Conservation (phyloP, 92 coral and sea anemone species). For the Galaxea fascicularis region DNA sequence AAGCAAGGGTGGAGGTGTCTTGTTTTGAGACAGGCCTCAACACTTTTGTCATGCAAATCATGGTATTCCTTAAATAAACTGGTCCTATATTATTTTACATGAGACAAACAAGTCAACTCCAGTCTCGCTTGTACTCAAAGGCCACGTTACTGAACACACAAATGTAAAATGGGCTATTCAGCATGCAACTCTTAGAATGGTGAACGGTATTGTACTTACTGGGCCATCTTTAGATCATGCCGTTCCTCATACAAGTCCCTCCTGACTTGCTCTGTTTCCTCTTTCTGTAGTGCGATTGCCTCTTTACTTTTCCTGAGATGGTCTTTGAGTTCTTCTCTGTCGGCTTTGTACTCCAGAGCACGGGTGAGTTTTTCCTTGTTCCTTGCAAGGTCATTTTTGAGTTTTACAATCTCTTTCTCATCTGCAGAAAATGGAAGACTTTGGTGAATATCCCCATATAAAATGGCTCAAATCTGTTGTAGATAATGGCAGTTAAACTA, state of each 20-base stretch:
- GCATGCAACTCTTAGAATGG: too few relatives aligned
- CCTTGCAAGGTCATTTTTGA: constrained; percentile 76
- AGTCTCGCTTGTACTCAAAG: too few relatives aligned
- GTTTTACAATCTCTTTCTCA: constrained; percentile 66
- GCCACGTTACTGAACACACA: too few relatives aligned
- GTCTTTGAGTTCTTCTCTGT: constrained; percentile 66
- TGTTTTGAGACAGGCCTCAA: too few relatives aligned
- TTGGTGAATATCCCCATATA: neutral
- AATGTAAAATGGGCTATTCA: too few relatives aligned
- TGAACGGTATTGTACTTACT: constrained; percentile 55
- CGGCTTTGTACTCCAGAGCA: constrained; percentile 81
- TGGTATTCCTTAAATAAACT: too few relatives aligned
- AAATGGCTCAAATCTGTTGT: too few relatives aligned
- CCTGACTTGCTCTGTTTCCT: constrained; percentile 83
- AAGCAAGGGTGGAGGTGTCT: too few relatives aligned
- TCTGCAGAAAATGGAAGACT: constrained; percentile 9
- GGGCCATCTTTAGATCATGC: constrained; percentile 82
- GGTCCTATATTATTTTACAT: too few relatives aligned
- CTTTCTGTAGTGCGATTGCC: constrained; percentile 60
- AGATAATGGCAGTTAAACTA: too few relatives aligned
- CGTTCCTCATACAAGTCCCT: constrained; percentile 84
- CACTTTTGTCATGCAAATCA: too few relatives aligned
- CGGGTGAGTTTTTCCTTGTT: constrained; percentile 72
- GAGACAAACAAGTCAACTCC: too few relatives aligned
- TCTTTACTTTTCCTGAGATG: constrained; percentile 80